These are phyloP conservation scores for Cynaeus angustus DNA, from an alignment of 2,888 invertebrate genomes.

Conservation along the genomic window DNA sequence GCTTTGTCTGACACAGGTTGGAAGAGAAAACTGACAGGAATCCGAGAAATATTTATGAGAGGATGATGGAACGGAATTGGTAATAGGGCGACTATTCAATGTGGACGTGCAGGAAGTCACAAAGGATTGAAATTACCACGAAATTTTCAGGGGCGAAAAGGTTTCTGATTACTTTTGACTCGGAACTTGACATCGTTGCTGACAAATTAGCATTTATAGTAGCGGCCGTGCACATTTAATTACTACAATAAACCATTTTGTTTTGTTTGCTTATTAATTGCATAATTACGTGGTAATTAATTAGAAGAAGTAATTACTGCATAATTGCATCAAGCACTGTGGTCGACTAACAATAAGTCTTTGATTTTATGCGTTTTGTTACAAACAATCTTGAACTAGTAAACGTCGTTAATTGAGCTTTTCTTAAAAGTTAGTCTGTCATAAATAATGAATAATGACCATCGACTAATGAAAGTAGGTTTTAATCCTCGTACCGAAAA, in stretches of 20 bases:
- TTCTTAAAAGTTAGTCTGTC: neutral
- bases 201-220: neutral
- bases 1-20: slow-evolving; percentile 14
- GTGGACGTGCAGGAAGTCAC: neutral
- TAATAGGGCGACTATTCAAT: slow-evolving; percentile 3
- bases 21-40: slow-evolving; percentile 25
- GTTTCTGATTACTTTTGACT: no score
- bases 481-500: no score
- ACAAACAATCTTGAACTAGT: neutral
- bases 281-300: slow-evolving; percentile 9
- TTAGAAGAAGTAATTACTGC: neutral
- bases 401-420: slow-evolving; percentile 7
- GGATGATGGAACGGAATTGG: slow-evolving; percentile 2
- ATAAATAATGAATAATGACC: slow-evolving; percentile 5
- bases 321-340: neutral
- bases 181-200: no score
- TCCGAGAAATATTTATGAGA: slow-evolving; percentile 19
- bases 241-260: neutral
- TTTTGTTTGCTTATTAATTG: slow-evolving; percentile 6
- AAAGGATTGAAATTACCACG: neutral
- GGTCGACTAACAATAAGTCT: slow-evolving; percentile 1
- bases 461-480: slow-evolving; percentile 14
- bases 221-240: neutral
- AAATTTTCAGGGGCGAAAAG: no score
- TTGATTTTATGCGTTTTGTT: slow-evolving; percentile 4